These are phyloP conservation scores for Platalea minor DNA, from an alignment of 2,797 vertebrate species.

Conservation along the genomic window DNA sequence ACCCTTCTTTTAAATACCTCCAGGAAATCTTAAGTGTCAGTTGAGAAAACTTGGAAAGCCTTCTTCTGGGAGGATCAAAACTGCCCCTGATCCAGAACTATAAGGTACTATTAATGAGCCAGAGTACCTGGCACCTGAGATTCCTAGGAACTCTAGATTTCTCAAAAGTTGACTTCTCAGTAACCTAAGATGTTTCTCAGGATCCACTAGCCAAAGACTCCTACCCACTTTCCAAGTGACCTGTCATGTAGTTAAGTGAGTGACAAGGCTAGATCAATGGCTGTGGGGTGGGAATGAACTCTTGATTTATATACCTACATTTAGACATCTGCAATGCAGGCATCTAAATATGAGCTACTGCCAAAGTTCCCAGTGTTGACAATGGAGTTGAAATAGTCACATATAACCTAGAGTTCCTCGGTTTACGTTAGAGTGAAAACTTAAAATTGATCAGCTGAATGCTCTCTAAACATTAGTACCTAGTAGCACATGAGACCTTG, in stretches of 20 bases:
- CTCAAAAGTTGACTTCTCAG: neutral
- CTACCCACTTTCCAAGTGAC: neutral
- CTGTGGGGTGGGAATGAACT: neutral
- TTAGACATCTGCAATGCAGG: neutral
- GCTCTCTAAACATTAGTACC: neutral
- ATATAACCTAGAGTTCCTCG: neutral
- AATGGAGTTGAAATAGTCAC: fast-evolving
- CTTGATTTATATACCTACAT: neutral
- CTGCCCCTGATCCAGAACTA: neutral
- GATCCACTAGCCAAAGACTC: neutral
- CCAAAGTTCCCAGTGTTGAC: neutral
- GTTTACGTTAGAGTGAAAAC: neutral
- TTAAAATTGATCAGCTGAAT: neutral
- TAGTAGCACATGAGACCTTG: neutral
- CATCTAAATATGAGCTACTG: neutral
- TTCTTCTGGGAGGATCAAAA: neutral
- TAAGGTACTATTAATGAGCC: neutral
- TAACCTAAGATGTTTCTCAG: neutral
- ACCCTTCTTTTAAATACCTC: no score
- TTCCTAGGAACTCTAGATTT: neutral
- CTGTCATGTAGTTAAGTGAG: neutral
- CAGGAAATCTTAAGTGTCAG: neutral
- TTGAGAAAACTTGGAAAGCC: neutral
- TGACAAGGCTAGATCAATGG: neutral
- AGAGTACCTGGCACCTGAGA: neutral